Evolutionary conservation across 2,888 invertebrate genomes (phyloP), one percentile per base, ranked within the genome.

Genomic region (Sthenelais limicola): DNA sequence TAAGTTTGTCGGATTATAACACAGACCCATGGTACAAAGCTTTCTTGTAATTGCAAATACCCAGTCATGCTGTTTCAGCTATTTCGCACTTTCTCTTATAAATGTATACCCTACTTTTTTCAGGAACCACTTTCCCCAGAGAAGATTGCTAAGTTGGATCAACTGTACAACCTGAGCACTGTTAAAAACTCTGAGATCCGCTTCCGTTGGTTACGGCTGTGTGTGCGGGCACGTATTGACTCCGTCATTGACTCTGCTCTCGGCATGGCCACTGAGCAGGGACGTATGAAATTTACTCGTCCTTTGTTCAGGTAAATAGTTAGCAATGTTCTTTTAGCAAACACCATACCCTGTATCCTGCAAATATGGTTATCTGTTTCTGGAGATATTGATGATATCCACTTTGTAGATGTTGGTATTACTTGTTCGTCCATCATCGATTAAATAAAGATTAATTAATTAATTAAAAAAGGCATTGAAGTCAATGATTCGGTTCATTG

Each of bases 201-300:
- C 73, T 89, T 90, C 80, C 87, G 89, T 67, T 94, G 95, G 92
- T 87, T 95, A 58, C 91, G 94, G 73, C 86, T 96, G 73, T 92
- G 94, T 77, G 89, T 96, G n/a, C 92, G 91, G 84, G 92, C 93
- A 15, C 90, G 90, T 71, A 93, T 94, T 90, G 88, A 90, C 32
- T 89, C 90, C 0, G 92, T 91, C 81, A 88, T 97, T 43, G 88
- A 90, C 0, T 90, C 91, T 21, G 92, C 93, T 0, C 89, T 97
- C 71, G 86, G 91, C 26, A 96, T 97, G 89, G 91, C 95, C 9
- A 94, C 93, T 79, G 91, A 91, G 24, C 92, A 94, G 83, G 97
- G 97, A 43, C 91, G 97, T 71, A 94, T 97, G 94, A 97, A 97
- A 87, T 97, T 92, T 88, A 93, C 94, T 1, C 90, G 95, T 38